Base-by-base conservation (phyloP, 2,888 invertebrate genomes). In the Teleiodes luculella region DNA sequence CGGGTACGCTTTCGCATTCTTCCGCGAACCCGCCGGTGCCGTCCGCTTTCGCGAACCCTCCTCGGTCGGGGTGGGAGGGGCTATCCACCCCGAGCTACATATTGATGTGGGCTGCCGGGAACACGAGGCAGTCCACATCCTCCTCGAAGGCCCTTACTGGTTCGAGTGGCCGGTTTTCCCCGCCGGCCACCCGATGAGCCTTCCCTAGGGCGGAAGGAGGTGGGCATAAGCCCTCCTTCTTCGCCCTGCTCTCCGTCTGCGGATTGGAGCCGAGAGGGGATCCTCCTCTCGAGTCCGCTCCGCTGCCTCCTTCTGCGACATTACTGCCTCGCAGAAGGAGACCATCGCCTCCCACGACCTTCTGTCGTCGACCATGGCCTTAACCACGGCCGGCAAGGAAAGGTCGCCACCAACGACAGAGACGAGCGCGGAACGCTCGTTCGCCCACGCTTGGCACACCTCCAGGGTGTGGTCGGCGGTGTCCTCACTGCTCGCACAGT, bases 121-220 rank as follows among this genome's bases (percentile, higher is more conserved):
- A n/a, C n/a, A n/a, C n/a, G n/a, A n/a, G n/a, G n/a, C n/a, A n/a
- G n/a, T n/a, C n/a, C n/a, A n/a, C n/a, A n/a, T n/a, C n/a, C n/a
- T n/a, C n/a, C n/a, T n/a, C n/a, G 52, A 49, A 52, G 46, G 49
- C n/a, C n/a, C n/a, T n/a, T n/a, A 49, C 54, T 41, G 16, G 41
- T 20, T 20, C 20, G 20, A 20, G 41, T 24, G 24, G n/a, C n/a
- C n/a, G 41, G 41, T 20, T 41, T n/a, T 41, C 41, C 18, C 16
- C 41, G 11, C 41, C 11, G 6, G 14, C 48, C 35, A 48, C 48
- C 33, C 14, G 48, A 35, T 11, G 2, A 7, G 48, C 14, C 31
- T 2, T 2, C 14, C 14, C 31, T 43, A 46, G 16, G 30, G 14
- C 30, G n/a, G 30, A 13, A 30, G 46, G 14, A 20, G 18, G 35